phyloP scores from a whole-genome alignment of 2,888 invertebrate species.

The Hypselothyrea guttata region DNA sequence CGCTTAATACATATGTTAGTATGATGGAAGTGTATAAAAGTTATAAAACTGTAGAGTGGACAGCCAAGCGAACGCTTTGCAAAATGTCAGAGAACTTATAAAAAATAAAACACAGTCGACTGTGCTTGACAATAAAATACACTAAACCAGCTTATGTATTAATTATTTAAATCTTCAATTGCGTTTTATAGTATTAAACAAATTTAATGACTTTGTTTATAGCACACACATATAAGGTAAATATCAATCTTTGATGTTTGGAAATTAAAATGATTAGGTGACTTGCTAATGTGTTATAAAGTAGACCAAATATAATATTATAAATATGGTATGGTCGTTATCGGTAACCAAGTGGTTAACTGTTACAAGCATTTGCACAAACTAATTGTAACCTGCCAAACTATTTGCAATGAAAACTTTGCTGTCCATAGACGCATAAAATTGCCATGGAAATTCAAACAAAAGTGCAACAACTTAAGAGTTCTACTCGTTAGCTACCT shows the following conservation, averaged over 20 bases:
- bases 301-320: too few relatives aligned
- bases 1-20: constrained; percentile 20
- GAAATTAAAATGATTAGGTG: too few relatives aligned
- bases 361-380: too few relatives aligned
- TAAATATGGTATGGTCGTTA: too few relatives aligned
- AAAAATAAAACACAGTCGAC: neutral
- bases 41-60: constrained; percentile 45
- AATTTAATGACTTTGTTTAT: too few relatives aligned
- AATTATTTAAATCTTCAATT: too few relatives aligned
- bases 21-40: constrained; percentile 42
- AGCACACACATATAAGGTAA: too few relatives aligned
- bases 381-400: neutral
- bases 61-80: constrained; percentile 18
- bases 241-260: too few relatives aligned
- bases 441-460: constrained; percentile 68
- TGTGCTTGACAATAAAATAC: too few relatives aligned
- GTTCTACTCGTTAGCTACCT: constrained; percentile 33
- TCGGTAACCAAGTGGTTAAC: too few relatives aligned
- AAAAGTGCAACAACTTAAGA: constrained; percentile 71
- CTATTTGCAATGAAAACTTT: constrained; percentile 46
- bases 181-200: too few relatives aligned
- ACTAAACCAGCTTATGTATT: neutral
- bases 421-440: constrained; percentile 51
- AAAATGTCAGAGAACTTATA: constrained; percentile 53
- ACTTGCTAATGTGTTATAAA: too few relatives aligned